Evolutionary conservation across 2,797 vertebrate species (phyloP), one percentile per base, ranked within the genome.

Genomic region (Ibycter americanus): DNA sequence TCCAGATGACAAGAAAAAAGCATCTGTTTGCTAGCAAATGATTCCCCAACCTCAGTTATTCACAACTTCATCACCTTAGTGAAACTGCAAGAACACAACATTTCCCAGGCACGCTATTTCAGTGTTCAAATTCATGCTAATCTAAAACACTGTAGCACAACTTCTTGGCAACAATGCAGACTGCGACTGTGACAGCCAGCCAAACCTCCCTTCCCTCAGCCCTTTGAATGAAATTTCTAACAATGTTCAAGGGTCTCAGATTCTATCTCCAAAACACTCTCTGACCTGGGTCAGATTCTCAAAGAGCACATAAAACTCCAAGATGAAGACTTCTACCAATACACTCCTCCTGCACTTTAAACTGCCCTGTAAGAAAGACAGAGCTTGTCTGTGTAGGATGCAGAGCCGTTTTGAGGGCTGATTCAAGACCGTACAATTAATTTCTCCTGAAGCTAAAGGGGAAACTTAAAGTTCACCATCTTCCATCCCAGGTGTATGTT

Each of bases 351-450:
- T 34, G 20, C 65, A 81, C 61, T 86, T 83, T 42, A 71, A 94
- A 87, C 70, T 83, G 52, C 71, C 40, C 36, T 59, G 22, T 63
- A 87, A 92, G 63, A 93, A 89, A 92, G 62, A 70, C 0, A 77
- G 38, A 89, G 31, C n/a, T 52, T 80, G 55, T 40, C 58, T 87
- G 63, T 85, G 44, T 67, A 92, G 52, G 40, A 87, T 73, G 58
- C 31, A 62, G 49, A 95, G 63, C 21, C 52, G 73, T 95, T 96
- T n/a, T 94, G 79, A 94, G 92, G 49, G 47, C 52, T 92, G 91
- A 96, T 97, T 74, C 92, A 95, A 95, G 76, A 85, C 34, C 17
- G 23, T 38, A 79, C 87, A 93, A 85, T 67, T 1, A 92, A 85
- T 80, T 85, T 91, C 71, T 95, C 68, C 84, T 73, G 71, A 89